phyloP scores from a whole-genome alignment of 2,113 vertebrate species.

The Sinocyclocheilus anophthalmus region DNA sequence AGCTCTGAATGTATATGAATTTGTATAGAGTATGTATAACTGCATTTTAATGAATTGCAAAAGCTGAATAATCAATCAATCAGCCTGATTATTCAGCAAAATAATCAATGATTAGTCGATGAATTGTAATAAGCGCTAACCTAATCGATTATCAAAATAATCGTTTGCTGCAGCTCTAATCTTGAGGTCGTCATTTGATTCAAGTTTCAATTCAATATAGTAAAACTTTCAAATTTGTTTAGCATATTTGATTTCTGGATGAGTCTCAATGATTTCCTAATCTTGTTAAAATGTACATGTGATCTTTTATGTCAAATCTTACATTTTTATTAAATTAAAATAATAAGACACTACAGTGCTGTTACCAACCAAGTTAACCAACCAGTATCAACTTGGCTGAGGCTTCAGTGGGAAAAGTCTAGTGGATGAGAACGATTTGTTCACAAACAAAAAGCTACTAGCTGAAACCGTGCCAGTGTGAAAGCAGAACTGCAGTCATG shows the following conservation, averaged over 20 bases:
- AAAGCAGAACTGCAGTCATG: background rate
- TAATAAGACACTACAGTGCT: too few relatives aligned
- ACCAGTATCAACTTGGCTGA: background rate
- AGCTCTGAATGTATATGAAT: background rate
- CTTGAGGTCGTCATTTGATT: too few relatives aligned
- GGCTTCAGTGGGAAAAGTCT: background rate
- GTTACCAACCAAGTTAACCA: background rate
- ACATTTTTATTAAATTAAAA: too few relatives aligned
- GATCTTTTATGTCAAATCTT: too few relatives aligned
- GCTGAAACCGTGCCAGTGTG: background rate
- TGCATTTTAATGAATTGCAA: background rate
- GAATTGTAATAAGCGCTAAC: background rate
- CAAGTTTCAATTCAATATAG: too few relatives aligned
- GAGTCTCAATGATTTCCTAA: too few relatives aligned
- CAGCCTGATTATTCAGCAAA: background rate
- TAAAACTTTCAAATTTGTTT: too few relatives aligned
- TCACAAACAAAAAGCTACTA: background rate
- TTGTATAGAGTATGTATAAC: background rate
- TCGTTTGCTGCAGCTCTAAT: too few relatives aligned
- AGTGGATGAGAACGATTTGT: background rate
- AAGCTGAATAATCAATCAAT: background rate
- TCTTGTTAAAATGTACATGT: too few relatives aligned
- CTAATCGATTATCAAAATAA: background rate
- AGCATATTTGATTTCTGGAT: too few relatives aligned
- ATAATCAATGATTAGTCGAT: background rate